Evolutionary conservation across 2,113 vertebrate species (phyloP).

Genomic region (Brachypteracias leptosomus): DNA sequence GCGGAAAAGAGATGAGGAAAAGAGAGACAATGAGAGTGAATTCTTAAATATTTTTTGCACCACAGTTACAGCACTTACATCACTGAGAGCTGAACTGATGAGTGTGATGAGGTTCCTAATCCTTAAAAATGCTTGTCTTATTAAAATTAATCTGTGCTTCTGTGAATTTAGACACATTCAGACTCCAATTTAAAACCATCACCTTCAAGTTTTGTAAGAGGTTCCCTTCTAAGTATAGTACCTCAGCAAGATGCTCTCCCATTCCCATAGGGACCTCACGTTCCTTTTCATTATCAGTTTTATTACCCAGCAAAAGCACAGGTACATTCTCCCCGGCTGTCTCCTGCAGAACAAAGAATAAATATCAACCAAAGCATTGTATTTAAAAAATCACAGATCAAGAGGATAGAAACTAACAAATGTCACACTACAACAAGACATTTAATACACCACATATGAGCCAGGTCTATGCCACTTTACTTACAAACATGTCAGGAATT

Average conservation of each 20-base stretch:
- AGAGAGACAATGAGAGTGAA: not conserved
- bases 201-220: not conserved
- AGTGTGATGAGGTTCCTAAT: not conserved
- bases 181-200: not conserved
- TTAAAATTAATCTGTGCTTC: not conserved
- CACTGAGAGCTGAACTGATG: not conserved
- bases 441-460: not conserved
- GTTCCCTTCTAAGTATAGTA: slow-evolving; percentile 30
- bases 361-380: not conserved
- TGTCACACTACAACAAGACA: not conserved
- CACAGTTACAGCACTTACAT: not conserved
- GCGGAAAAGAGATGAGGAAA: not conserved
- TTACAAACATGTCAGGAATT: not conserved
- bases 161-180: not conserved
- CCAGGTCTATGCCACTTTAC: not conserved
- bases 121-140: not conserved
- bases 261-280: slow-evolving; percentile 81
- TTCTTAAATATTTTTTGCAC: not conserved
- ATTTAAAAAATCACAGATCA: not conserved
- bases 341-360: slow-evolving; percentile 75
- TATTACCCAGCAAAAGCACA: slow-evolving; percentile 89
- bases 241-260: slow-evolving; percentile 84
- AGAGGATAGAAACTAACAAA: not conserved
- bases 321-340: slow-evolving; percentile 81
- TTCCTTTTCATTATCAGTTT: slow-evolving; percentile 85